phyloP scores from a whole-genome alignment of 1,140 invertebrate species.

The Batillaria attramentaria region DNA sequence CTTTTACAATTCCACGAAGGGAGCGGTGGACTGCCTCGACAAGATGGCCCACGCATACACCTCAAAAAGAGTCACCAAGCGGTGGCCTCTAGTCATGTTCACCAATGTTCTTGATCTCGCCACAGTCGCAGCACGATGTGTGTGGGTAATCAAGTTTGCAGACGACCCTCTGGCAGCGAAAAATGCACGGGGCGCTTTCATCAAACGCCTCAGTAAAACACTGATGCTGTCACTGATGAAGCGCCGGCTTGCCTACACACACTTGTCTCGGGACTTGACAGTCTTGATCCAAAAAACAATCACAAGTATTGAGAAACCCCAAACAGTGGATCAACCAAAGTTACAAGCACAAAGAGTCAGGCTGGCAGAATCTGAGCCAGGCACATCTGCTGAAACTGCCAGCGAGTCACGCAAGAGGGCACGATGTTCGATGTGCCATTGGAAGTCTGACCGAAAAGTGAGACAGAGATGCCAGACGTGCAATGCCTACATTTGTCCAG shows the following conservation, averaged over 20 bases:
- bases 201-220: background rate
- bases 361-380: background rate
- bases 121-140: slow-evolving; percentile 14
- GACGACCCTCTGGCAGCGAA: background rate
- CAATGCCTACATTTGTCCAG: background rate
- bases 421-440: background rate
- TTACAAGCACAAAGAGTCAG: background rate
- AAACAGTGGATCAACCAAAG: background rate
- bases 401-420: background rate
- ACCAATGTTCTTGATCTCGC: slow-evolving; percentile 51
- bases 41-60: slow-evolving; percentile 39
- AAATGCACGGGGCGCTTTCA: background rate
- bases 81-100: slow-evolving; percentile 51
- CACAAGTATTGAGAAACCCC: background rate
- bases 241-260: background rate
- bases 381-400: background rate
- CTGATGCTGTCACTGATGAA: background rate
- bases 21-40: slow-evolving; percentile 70
- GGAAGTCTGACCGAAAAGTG: background rate
- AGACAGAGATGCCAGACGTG: background rate
- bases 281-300: background rate
- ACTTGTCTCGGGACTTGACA: slow-evolving; percentile 1
- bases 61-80: slow-evolving; percentile 38
- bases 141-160: background rate
- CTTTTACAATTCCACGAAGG: slow-evolving; percentile 72